Conservation (phyloP, 2,113 vertebrate genomes). For the Tyto alba region DNA sequence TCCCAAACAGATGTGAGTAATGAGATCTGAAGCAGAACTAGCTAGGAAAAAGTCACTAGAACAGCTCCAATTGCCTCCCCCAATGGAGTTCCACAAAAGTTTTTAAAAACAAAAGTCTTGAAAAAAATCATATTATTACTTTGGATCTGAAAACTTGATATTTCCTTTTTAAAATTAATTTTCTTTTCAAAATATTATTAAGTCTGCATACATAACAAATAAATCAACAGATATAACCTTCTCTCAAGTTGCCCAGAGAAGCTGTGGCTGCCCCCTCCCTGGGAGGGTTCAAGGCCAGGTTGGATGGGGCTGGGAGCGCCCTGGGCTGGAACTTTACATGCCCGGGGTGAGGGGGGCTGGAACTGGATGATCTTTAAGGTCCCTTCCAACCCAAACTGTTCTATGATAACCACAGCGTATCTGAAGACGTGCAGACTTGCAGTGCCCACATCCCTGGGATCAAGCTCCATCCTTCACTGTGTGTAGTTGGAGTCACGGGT, state of each 20-base stretch:
- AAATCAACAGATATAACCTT: not conserved
- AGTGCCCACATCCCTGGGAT: not conserved
- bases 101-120: not conserved
- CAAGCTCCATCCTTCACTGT: not conserved
- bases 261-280: too few relatives aligned
- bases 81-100: not conserved
- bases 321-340: too few relatives aligned
- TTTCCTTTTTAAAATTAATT: not conserved
- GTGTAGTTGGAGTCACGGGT: not conserved
- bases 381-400: too few relatives aligned
- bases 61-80: not conserved
- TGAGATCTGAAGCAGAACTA: not conserved
- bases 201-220: not conserved
- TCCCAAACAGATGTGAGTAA: not conserved
- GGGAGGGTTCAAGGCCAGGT: too few relatives aligned
- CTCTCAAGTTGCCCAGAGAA: too few relatives aligned
- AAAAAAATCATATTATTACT: not conserved
- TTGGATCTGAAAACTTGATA: not conserved
- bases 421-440: not conserved
- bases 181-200: not conserved
- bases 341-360: too few relatives aligned
- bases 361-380: too few relatives aligned
- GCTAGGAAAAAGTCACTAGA: not conserved
- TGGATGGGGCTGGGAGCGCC: too few relatives aligned
- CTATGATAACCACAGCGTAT: fast-evolving